Percentiles rank a stretch among this genome's conserved stretches.
Conservation (phyloP, 2,113 vertebrate species). For the Tragelaphus scriptus region DNA sequence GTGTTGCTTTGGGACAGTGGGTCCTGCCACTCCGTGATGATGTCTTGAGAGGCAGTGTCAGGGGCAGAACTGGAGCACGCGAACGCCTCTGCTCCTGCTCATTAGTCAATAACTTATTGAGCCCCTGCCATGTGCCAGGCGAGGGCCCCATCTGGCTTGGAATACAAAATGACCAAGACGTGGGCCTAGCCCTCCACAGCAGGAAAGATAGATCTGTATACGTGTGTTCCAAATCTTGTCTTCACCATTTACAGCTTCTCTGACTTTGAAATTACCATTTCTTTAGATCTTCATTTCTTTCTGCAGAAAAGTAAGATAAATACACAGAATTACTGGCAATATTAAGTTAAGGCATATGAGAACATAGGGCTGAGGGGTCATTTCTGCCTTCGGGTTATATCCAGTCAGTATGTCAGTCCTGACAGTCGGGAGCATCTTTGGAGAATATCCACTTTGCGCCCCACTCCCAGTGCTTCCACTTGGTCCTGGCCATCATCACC, state of each 20-base stretch:
- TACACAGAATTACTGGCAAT: not conserved
- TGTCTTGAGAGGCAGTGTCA: not conserved
- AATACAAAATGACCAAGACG: not conserved
- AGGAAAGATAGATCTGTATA: not conserved
- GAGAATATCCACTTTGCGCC: not conserved
- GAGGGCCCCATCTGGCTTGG: not conserved
- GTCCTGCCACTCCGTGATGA: not conserved
- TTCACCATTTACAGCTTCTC: not conserved
- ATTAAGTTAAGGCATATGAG: not conserved
- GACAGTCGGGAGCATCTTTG: not conserved
- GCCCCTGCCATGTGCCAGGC: not conserved
- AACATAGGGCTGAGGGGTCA: not conserved
- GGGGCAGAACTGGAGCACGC: not conserved
- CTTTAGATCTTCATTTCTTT: not conserved
- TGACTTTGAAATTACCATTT: not conserved
- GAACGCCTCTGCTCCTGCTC: not conserved
- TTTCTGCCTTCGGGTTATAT: not conserved
- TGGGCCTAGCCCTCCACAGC: not conserved
- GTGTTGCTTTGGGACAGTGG: not conserved
- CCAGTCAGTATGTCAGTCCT: not conserved
- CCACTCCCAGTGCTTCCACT: not conserved
- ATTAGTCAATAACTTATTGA: not conserved
- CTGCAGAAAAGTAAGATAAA: not conserved
- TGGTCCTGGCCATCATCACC: accelerated
- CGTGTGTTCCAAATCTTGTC: not conserved